Base-by-base conservation (phyloP, 1,140 invertebrate species). In the Drosophila cardini region DNA sequence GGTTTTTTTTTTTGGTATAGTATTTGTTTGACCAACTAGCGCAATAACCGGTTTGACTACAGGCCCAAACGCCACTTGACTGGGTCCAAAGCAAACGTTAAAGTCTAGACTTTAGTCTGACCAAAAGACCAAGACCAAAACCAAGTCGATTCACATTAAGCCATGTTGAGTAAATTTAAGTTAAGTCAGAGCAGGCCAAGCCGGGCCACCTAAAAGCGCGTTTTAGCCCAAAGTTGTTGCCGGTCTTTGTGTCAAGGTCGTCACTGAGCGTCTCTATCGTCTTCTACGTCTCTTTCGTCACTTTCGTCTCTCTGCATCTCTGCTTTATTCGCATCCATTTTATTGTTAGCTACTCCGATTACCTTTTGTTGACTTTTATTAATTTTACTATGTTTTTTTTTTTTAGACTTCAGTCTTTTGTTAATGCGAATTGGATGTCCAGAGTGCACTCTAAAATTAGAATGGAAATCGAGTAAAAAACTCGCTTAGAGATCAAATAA, bases 161-260 rank as follows among this genome's bases (percentile, higher is more conserved):
- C 52, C 15, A 34, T 16, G 16, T 11, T 8, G 43, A 53, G 36
- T 45, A 26, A 26, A 26, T 2, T 26, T 3, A 26, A 40, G 38
- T 13, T 40, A 13, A 13, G 38, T 6, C 38, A 13, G 38, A 4
- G 34, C 55, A 53, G 48, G 55, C 48, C 60, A 62, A 60, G 46
- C 42, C 50, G 52, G 34, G 68, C 58, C 76, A 64, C 62, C 73
- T n/a, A 26, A 61, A 55, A 64, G 45, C 69, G 10, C 38, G n/a
- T 30, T 72, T 72, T 18, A 69, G 68, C 52, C 43, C 48, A 13
- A 80, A 78, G 46, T 75, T 56, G 67, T 89, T 89, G 84, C 80
- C 84, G 85, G 85, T 90, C 84, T 90, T 89, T 89, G 84, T 89
- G 84, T 89, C 84, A 89, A 89, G 84, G 84, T 89, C 84, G 83